These are phyloP conservation scores for Sceloporus tristichus DNA, from an alignment of 2,113 vertebrate genomes.

Conservation along the genomic window DNA sequence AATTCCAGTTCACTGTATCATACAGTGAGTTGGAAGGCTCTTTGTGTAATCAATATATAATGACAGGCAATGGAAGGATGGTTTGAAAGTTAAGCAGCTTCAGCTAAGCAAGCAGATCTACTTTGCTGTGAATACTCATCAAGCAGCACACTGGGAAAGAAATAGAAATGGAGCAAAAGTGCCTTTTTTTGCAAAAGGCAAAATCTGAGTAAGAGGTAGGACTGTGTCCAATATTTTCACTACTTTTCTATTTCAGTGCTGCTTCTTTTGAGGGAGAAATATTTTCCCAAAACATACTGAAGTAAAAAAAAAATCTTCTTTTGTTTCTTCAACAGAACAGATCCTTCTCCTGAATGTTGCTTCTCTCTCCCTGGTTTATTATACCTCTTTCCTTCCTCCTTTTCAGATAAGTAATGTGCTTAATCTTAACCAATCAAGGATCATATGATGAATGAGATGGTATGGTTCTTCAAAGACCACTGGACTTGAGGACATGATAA, in stretches of 20 bases:
- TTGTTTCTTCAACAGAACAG: background rate
- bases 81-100: constrained; percentile 40
- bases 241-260: background rate
- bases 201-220: background rate
- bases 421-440: background rate
- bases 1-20: constrained; percentile 41
- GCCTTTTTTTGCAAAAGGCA: background rate
- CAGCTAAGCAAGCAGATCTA: constrained; percentile 32
- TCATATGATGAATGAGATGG: background rate
- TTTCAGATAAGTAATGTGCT: background rate
- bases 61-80: constrained; percentile 48
- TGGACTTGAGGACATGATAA: background rate
- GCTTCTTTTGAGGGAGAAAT: background rate
- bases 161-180: constrained; percentile 32
- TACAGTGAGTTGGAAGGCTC: constrained; percentile 41
- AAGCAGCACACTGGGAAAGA: constrained; percentile 23
- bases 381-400: background rate
- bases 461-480: background rate
- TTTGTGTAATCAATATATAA: constrained; percentile 56
- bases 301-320: background rate
- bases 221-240: background rate
- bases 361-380: background rate
- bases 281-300: background rate
- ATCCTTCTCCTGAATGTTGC: background rate
- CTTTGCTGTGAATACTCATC: constrained; percentile 32